Conservation (phyloP, 2,888 invertebrate genomes). For the Philonicus albiceps region DNA sequence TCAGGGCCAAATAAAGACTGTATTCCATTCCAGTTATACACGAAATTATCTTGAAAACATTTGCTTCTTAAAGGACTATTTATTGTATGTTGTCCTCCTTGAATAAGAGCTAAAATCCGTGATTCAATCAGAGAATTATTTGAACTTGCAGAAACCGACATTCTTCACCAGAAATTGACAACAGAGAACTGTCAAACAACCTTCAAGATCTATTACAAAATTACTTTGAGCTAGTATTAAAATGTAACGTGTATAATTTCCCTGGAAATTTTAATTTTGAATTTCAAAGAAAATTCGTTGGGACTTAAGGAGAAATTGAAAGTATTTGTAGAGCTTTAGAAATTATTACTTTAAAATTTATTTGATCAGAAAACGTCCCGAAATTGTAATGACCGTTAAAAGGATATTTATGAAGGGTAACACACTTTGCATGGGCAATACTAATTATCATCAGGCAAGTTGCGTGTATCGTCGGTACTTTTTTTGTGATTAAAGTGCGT, state of each 20-base stretch:
- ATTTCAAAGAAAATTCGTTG: neutral
- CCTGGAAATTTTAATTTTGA: neutral
- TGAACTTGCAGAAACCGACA: neutral
- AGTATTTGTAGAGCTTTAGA: neutral
- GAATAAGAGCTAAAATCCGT: neutral
- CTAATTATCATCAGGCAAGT: neutral
- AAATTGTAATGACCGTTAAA: neutral
- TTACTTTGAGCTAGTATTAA: neutral
- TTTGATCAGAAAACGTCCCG: neutral
- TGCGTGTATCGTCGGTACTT: neutral
- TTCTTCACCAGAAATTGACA: neutral
- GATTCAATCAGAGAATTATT: neutral
- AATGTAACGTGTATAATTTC: neutral
- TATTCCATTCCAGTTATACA: neutral
- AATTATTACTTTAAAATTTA: neutral
- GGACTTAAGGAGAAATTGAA: neutral
- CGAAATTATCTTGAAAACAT: neutral
- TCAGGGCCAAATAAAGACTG: neutral
- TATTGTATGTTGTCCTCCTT: neutral
- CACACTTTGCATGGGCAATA: neutral
- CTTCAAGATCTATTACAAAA: neutral
- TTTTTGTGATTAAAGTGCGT: neutral
- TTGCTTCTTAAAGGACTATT: neutral
- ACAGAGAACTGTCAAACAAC: neutral
- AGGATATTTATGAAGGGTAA: neutral